Base-by-base conservation (phyloP, 2,797 vertebrate genomes). In the Poeciliopsis infans region DNA sequence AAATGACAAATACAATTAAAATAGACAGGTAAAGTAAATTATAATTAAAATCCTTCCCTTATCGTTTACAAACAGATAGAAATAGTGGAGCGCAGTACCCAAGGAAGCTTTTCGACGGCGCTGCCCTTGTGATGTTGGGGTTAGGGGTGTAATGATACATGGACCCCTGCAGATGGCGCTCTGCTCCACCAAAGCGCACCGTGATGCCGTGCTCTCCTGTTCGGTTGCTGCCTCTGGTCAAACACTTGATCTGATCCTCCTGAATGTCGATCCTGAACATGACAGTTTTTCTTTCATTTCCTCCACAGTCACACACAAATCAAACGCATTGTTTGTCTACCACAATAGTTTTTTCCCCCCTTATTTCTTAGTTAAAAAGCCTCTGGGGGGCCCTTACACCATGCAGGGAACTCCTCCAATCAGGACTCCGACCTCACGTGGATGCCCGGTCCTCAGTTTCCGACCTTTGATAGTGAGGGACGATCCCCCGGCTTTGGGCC, bases 401-500 rank as follows among this genome's bases (percentile, higher is more conserved):
- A 92, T 83, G 89, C 98, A 99, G 3, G 96, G 95, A 75, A 97
- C 95, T 85, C 97, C 96, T 91, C 98, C 98, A 36, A 99, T 95
- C 68, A 97, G 87, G 55, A 98, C 91, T 45, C 93, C 95, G 94
- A 97, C 96, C 81, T 98, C 97, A 49, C 89, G 96, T 5, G 94
- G 92, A 73, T 95, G 96, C 53, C 98, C 98, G 0, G 98, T 99
- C 86, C 96, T 94, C 59, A 99, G 94, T 75, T 96, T 96, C 1
- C 81, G 95, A 55, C 98, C 98, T 2, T 85, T 94, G 86, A 99
- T 95, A 49, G 96, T 97, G 36, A 99, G 94, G 73, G 87, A 94
- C 1, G 98, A 97, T 76, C 98, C 98, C 55, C 98, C 98, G 0
- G 97, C 97, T 92, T 96, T 97, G 77, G 98, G 98, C 10, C 98